These are phyloP conservation scores for Trichomycterus rosablanca DNA, from an alignment of 2,113 vertebrate genomes.

Conservation along the genomic window DNA sequence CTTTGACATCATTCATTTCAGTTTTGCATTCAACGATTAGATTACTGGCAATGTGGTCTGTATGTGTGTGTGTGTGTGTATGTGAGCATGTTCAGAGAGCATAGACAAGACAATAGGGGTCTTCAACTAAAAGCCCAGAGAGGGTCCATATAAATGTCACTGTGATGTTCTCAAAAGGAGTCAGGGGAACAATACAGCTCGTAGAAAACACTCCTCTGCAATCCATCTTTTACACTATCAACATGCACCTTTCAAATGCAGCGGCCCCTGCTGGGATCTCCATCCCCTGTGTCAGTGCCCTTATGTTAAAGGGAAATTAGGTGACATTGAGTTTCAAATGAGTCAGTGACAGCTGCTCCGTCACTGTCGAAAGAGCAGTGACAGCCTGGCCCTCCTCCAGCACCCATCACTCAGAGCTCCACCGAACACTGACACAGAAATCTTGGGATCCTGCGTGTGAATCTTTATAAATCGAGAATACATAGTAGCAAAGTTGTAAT, in stretches of 20 bases:
- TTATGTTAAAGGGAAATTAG: constrained; percentile 52
- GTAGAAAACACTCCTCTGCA: constrained; percentile 41
- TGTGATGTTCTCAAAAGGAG: constrained; percentile 40
- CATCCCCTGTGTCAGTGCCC: constrained; percentile 43
- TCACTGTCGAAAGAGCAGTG: constrained; percentile 49
- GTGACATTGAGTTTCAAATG: constrained; percentile 62
- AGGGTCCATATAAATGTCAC: constrained; percentile 48
- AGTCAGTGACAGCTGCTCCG: constrained; percentile 47
- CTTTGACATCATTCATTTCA: too few species aligned
- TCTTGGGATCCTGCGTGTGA: background rate
- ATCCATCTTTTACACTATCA: constrained; percentile 52
- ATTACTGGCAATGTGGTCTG: background rate
- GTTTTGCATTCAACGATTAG: background rate
- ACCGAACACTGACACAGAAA: background rate
- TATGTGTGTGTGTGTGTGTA: constrained; percentile 19
- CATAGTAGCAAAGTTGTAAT: too few species aligned
- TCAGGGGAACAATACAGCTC: constrained; percentile 46
- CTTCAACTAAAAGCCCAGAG: constrained; percentile 41
- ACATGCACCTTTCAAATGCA: constrained; percentile 50
- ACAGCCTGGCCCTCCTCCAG: constrained; percentile 25
- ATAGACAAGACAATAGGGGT: constrained; percentile 24
- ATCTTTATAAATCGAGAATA: too few species aligned
- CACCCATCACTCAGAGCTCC: constrained; percentile 10
- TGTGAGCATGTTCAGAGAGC: constrained; percentile 24
- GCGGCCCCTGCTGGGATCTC: constrained; percentile 46